A percentile compares a stretch with the other conserved stretches of the same genome.
Conservation (phyloP, 1,140 invertebrate species). For the Andrena cerasifolii region DNA sequence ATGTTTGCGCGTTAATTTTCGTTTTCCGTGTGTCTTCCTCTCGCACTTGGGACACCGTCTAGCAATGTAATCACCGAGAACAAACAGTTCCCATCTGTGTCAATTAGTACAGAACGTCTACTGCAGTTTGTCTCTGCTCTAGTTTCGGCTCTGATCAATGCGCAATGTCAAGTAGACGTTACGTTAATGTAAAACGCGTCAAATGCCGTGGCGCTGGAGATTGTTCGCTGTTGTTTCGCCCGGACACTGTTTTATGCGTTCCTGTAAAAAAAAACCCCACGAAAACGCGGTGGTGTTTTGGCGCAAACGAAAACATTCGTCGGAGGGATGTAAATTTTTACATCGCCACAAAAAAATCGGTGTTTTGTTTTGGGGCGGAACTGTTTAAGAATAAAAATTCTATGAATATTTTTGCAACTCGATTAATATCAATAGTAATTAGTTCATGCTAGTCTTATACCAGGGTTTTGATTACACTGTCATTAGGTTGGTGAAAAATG, state of each 20-base stretch:
- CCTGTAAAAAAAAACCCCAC: background rate
- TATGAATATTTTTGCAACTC: background rate
- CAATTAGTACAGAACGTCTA: background rate
- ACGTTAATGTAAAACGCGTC: background rate
- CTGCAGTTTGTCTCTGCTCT: background rate
- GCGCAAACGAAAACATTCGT: background rate
- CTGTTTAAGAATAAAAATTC: background rate
- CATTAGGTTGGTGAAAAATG: too few species aligned
- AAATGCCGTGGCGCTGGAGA: background rate
- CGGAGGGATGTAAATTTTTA: background rate
- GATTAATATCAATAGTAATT: too few species aligned
- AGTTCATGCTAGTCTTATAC: too few species aligned
- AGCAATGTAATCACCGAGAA: background rate
- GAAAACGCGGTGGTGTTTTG: background rate
- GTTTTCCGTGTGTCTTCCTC: background rate
- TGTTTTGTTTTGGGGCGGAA: background rate
- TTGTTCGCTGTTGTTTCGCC: background rate
- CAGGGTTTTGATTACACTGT: too few species aligned
- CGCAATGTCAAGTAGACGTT: background rate
- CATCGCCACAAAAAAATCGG: too few species aligned
- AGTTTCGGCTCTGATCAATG: background rate
- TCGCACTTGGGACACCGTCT: background rate
- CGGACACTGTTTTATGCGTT: background rate
- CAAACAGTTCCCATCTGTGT: slow-evolving; percentile 15
- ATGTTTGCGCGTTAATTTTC: background rate